Conservation (phyloP, 2,888 invertebrate species). For the Cephus pulcher region DNA sequence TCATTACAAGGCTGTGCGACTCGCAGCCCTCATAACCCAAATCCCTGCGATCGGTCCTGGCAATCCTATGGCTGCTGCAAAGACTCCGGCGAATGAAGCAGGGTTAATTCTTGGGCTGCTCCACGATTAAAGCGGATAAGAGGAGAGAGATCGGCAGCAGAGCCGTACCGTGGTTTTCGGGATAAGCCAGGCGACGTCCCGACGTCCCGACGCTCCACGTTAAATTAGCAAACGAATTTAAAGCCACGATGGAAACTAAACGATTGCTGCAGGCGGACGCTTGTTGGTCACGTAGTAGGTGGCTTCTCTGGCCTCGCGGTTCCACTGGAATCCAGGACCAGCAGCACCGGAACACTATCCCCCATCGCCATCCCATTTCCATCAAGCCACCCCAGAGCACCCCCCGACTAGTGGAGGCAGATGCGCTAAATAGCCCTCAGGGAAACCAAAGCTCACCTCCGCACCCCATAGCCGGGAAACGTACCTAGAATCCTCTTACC, state of each 20-base stretch:
- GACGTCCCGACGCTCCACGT: constrained; percentile 11
- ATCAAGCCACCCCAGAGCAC: constrained; percentile 18
- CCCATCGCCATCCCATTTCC: constrained; percentile 18
- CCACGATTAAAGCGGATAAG: too few species aligned
- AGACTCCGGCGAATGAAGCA: too few species aligned
- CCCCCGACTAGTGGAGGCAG: constrained; percentile 47
- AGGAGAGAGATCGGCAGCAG: too few species aligned
- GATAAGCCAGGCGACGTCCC: constrained; percentile 22
- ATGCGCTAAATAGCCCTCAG: constrained; percentile 61
- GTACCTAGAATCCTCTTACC: not conserved
- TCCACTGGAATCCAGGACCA: constrained; percentile 2
- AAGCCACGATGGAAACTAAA: constrained; percentile 12
- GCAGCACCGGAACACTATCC: too few species aligned
- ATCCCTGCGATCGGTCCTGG: too few species aligned
- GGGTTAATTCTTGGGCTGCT: too few species aligned
- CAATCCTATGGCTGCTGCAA: too few species aligned
- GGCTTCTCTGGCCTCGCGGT: constrained; percentile 6
- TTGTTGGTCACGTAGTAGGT: constrained; percentile 18
- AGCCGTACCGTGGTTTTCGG: constrained; percentile 11
- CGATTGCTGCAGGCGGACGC: constrained; percentile 13
- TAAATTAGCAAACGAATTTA: constrained; percentile 38
- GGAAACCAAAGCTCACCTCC: constrained; percentile 48
- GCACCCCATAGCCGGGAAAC: constrained; percentile 19
- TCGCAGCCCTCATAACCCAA: too few species aligned
- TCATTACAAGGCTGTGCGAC: too few species aligned